phyloP scores from a whole-genome alignment of 2,113 vertebrate genomes.

The Macheiramphus alcinus region DNA sequence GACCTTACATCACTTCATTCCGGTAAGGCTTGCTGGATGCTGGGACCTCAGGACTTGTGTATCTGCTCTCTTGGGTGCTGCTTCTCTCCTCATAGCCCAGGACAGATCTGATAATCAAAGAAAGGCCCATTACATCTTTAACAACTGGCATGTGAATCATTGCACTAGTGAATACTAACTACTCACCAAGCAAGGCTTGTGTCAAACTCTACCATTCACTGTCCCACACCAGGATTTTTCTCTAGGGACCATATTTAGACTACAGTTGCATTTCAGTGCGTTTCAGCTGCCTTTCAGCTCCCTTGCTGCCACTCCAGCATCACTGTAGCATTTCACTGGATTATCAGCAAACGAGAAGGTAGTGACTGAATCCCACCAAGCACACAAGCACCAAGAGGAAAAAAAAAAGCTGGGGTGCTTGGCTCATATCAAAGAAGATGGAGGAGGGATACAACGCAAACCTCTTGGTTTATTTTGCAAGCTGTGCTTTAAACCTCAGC shows the following conservation, averaged over 20 bases:
- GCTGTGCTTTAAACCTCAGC: not conserved
- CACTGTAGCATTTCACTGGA: not conserved
- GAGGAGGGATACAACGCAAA: not conserved
- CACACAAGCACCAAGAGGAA: not conserved
- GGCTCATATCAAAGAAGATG: not conserved
- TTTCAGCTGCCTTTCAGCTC: not conserved
- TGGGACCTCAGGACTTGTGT: rapidly evolving
- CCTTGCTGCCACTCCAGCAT: not conserved
- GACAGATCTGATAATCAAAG: not conserved
- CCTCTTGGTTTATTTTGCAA: not conserved
- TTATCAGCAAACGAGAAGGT: not conserved
- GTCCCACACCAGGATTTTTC: not conserved
- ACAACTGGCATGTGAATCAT: not conserved
- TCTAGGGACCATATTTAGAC: not conserved
- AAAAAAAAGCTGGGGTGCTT: not conserved
- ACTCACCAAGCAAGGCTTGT: not conserved
- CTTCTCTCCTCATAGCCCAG: not conserved
- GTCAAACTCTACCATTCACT: not conserved
- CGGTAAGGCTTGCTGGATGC: not conserved
- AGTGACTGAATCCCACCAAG: not conserved
- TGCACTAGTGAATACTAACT: not conserved
- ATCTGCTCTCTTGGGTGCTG: not conserved
- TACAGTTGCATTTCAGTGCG: not conserved
- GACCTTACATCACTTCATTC: not conserved
- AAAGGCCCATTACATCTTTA: not conserved